Evolutionary conservation across 1,140 invertebrate species (phyloP).

Genomic region (Palaemon carinicauda): DNA sequence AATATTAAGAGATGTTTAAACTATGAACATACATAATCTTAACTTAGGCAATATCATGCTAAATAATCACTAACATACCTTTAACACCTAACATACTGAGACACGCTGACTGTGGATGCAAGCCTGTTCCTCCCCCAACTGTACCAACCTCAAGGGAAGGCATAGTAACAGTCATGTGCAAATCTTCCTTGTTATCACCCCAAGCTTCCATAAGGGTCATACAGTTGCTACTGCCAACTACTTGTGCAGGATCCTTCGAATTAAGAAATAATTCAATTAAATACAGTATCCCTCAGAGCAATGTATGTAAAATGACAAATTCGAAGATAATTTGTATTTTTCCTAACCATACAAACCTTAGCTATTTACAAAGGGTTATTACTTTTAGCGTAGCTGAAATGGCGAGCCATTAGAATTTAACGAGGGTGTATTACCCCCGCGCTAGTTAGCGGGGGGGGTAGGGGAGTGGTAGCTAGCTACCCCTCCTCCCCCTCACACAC

Average conservation of each 20-base stretch:
- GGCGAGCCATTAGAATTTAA: too few species aligned
- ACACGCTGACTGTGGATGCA: conserved; percentile 90
- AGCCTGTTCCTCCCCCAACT: conserved; percentile 95
- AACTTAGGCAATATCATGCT: neutral
- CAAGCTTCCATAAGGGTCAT: conserved; percentile 93
- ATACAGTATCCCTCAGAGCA: too few species aligned
- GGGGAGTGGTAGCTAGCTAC: too few species aligned
- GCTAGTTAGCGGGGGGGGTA: too few species aligned
- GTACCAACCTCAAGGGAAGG: conserved; percentile 98
- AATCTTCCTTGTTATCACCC: conserved; percentile 80
- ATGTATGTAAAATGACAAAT: too few species aligned
- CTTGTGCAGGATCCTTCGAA: conserved; percentile 91
- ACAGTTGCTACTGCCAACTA: conserved; percentile 95
- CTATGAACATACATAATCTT: neutral
- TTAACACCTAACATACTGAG: conserved; percentile 90
- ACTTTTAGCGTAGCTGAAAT: too few species aligned
- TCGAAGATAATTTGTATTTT: too few species aligned
- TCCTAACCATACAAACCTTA: too few species aligned
- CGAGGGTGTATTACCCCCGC: too few species aligned
- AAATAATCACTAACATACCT: conserved; percentile 70
- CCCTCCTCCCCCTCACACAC: too few species aligned
- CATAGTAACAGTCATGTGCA: conserved; percentile 97
- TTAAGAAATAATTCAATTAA: conserved; percentile 9
- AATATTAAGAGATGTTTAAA: too few species aligned
- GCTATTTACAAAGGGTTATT: too few species aligned